Percentiles rank a stretch among this genome's conserved stretches.
Evolutionary conservation across 2,797 vertebrate genomes (phyloP).

Genomic region (Steatocranus sp.): DNA sequence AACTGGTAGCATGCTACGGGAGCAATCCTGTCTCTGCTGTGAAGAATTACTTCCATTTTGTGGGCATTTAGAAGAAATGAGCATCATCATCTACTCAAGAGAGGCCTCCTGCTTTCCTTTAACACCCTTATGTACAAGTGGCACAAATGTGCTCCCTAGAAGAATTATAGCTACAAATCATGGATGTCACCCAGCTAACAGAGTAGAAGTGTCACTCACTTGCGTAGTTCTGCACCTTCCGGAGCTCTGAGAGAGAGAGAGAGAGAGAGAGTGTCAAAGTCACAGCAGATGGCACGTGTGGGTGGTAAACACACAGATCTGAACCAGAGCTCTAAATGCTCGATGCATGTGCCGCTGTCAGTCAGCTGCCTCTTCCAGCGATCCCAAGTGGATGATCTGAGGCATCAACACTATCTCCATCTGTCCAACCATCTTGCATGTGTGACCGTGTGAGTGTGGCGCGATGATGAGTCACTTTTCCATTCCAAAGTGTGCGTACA

Average conservation of each 20-base stretch:
- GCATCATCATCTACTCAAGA: not conserved
- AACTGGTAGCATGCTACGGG: rapidly evolving
- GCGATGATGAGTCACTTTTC: slow-evolving; percentile 42
- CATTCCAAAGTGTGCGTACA: slow-evolving; percentile 29
- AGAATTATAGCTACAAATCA: not conserved
- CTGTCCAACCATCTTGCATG: slow-evolving; percentile 31
- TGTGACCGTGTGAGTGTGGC: slow-evolving; percentile 3
- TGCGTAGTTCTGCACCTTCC: slow-evolving; percentile 77
- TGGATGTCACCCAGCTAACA: not conserved
- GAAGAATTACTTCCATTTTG: slow-evolving; percentile 7
- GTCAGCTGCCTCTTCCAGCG: slow-evolving; percentile 11
- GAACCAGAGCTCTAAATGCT: slow-evolving; percentile 19
- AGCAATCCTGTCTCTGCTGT: not conserved
- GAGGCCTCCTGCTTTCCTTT: not conserved
- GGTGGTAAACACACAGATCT: slow-evolving; percentile 22
- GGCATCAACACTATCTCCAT: slow-evolving; percentile 39
- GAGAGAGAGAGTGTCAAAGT: slow-evolving; percentile 1
- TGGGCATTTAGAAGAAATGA: not conserved
- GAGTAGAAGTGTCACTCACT: slow-evolving; percentile 55
- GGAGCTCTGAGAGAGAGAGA: slow-evolving; percentile 62
- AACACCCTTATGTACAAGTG: not conserved
- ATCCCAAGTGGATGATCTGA: slow-evolving; percentile 12
- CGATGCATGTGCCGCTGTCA: slow-evolving; percentile 50
- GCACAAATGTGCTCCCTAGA: not conserved
- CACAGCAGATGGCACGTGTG: slow-evolving; percentile 23